A percentile compares a stretch with the other conserved stretches of the same genome.
phyloP scores from a whole-genome alignment of 2,113 vertebrate species.

The Sisor rabdophorus region DNA sequence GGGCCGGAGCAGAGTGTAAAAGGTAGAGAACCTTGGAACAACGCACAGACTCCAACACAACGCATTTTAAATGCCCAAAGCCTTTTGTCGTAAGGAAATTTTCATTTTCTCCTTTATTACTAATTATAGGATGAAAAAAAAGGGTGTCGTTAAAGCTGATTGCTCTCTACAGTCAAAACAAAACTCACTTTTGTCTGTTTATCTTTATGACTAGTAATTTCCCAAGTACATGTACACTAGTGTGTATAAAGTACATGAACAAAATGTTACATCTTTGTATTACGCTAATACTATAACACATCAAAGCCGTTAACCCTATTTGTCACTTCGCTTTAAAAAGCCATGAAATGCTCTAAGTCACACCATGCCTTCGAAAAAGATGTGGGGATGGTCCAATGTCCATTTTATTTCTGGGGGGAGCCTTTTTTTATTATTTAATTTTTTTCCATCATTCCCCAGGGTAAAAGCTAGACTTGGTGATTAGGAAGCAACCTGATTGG shows the following conservation, averaged over 20 bases:
- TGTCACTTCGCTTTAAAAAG: conserved; percentile 13
- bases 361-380: conserved; percentile 48
- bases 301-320: conserved; percentile 18
- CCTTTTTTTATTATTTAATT: conserved; percentile 56
- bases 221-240: background rate
- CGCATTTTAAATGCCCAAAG: conserved; percentile 21
- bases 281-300: background rate
- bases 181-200: too few relatives aligned
- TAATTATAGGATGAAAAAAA: conserved; percentile 11
- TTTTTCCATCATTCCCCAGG: conserved; percentile 70
- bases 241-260: background rate
- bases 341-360: conserved; percentile 42
- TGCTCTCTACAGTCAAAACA: background rate
- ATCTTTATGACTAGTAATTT: background rate
- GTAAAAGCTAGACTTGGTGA: conserved; percentile 95
- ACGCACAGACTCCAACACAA: conserved; percentile 68
- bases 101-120: conserved; percentile 17
- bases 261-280: background rate
- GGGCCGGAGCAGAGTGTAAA: conserved; percentile 74
- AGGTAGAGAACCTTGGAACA: conserved; percentile 65
- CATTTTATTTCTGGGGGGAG: conserved; percentile 42
- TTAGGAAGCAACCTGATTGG: conserved; percentile 99
- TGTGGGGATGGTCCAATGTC: conserved; percentile 36
- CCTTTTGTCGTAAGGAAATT: conserved; percentile 23
- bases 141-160: background rate